Evolutionary conservation across 2,888 invertebrate species (phyloP).

Genomic region (Nemurella pictetii): DNA sequence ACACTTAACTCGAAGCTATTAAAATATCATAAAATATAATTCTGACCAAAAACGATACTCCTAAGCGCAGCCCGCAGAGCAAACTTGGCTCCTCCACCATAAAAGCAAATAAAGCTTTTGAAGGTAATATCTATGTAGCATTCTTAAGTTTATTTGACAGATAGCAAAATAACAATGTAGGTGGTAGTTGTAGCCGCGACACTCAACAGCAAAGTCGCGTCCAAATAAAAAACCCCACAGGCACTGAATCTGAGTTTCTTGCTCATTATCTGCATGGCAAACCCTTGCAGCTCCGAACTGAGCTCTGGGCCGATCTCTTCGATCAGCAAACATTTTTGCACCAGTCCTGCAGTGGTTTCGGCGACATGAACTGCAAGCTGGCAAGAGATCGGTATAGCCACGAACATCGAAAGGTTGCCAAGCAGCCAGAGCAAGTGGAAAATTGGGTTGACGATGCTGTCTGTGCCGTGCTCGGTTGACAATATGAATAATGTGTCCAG

Average conservation of each 20-base stretch:
- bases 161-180: not conserved
- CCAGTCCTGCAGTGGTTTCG: not conserved
- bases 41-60: too few relatives aligned
- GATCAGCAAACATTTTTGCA: not conserved
- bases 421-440: not conserved
- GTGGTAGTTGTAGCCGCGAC: not conserved
- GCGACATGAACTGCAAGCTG: not conserved
- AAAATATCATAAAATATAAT: too few relatives aligned
- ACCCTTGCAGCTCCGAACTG: not conserved
- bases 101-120: too few relatives aligned
- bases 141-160: not conserved
- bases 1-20: too few relatives aligned
- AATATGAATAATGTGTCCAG: not conserved
- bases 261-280: not conserved
- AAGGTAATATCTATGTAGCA: too few relatives aligned
- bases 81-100: too few relatives aligned
- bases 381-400: not conserved
- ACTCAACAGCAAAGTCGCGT: not conserved
- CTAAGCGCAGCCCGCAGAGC: too few relatives aligned
- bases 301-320: not conserved
- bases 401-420: not conserved
- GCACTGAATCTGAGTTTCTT: not conserved
- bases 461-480: too few relatives aligned
- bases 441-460: too few relatives aligned
- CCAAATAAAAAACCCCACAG: not conserved